phyloP scores from a whole-genome alignment of 2,113 vertebrate species.

The Agelaius phoeniceus region DNA sequence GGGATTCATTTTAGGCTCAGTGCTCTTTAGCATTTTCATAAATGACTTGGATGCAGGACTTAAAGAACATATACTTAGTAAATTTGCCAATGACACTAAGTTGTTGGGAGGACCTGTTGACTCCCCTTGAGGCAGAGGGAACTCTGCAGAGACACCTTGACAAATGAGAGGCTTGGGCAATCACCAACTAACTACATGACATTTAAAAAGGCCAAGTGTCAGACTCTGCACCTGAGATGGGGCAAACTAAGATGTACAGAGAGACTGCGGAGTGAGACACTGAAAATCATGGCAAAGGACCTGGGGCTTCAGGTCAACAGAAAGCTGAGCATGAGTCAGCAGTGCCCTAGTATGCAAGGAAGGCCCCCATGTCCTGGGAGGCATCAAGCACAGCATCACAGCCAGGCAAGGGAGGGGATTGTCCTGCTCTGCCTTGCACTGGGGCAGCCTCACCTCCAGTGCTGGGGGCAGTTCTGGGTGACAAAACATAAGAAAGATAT shows the following conservation, averaged over 20 bases:
- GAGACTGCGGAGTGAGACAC: neutral
- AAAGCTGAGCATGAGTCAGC: accelerated
- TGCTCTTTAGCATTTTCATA: neutral
- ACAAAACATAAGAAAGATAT: accelerated
- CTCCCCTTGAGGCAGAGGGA: neutral
- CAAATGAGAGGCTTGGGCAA: neutral
- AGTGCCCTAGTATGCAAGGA: neutral
- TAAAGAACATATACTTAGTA: neutral
- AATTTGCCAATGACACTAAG: neutral
- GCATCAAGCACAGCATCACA: neutral
- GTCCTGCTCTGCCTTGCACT: neutral
- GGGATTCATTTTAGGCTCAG: neutral
- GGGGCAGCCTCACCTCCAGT: accelerated
- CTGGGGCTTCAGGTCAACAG: accelerated
- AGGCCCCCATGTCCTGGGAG: accelerated
- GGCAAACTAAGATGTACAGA: neutral
- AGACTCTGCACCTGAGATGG: neutral
- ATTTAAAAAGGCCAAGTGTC: neutral
- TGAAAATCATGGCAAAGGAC: neutral
- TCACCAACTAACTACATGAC: accelerated
- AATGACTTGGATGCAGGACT: neutral
- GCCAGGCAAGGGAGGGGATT: accelerated
- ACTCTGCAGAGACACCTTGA: neutral
- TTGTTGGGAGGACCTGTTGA: neutral
- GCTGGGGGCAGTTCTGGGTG: neutral